phyloP scores from a whole-genome alignment of 2,888 invertebrate species.

The Rhopalosiphum nymphaeae region DNA sequence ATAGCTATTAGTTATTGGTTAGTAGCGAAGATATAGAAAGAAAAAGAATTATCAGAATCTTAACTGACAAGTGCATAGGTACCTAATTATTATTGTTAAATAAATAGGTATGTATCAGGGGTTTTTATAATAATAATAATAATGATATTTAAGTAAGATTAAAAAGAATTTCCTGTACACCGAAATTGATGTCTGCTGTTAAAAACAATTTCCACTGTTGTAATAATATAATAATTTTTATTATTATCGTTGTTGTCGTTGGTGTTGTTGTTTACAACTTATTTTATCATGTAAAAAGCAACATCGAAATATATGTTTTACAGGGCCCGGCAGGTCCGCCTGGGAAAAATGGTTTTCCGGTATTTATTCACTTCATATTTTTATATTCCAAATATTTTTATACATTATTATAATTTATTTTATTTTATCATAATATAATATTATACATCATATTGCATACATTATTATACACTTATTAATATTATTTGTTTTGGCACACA shows the following conservation, averaged over 20 bases:
- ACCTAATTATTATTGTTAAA: background rate
- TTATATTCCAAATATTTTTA: constrained; percentile 66
- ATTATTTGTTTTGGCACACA: constrained; percentile 61
- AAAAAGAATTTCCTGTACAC: background rate
- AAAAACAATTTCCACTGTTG: constrained; percentile 48
- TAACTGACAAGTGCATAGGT: background rate
- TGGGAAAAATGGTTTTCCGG: constrained; percentile 93
- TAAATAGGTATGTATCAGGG: background rate
- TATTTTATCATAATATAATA: background rate
- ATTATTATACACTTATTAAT: constrained; percentile 24
- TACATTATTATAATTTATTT: constrained; percentile 57
- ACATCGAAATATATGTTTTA: constrained; percentile 68
- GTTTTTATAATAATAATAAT: background rate
- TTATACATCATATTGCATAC: background rate
- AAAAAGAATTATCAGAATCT: background rate
- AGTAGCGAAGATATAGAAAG: background rate
- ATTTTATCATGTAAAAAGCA: background rate
- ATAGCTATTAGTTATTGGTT: background rate
- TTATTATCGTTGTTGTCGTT: background rate
- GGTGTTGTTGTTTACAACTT: background rate
- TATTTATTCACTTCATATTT: constrained; percentile 71
- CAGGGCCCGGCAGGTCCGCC: constrained; percentile 86
- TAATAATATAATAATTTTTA: background rate
- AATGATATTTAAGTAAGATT: background rate
- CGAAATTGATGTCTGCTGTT: constrained; percentile 23